Conservation (phyloP, 35 echinoderm and acorn worm species). For the Ptychodera flava region DNA sequence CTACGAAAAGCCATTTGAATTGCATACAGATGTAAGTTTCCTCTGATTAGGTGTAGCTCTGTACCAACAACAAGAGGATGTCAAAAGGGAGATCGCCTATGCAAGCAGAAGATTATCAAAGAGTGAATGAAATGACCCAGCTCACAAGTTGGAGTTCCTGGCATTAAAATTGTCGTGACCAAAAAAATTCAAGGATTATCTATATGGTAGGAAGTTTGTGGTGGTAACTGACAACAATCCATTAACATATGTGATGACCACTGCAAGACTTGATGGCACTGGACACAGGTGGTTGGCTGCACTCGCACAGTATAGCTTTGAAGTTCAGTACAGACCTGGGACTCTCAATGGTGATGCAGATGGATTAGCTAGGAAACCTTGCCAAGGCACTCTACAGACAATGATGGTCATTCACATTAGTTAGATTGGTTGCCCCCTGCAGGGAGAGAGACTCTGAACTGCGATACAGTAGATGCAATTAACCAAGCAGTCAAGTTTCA, state of each 20-base stretch:
- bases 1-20: too few species aligned
- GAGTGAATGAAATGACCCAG: conserved; percentile 19
- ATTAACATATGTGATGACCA: too few species aligned
- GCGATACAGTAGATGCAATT: too few species aligned
- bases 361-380: neutral
- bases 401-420: neutral
- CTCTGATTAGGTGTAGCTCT: conserved; percentile 48
- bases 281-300: too few species aligned
- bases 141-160: conserved; percentile 48
- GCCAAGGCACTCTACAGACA: neutral
- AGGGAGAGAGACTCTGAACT: too few species aligned
- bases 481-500: too few species aligned
- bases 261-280: too few species aligned
- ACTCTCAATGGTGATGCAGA: neutral
- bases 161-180: conserved; percentile 10
- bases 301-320: too few species aligned
- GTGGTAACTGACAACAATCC: too few species aligned
- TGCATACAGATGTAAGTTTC: too few species aligned
- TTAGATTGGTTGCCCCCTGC: too few species aligned
- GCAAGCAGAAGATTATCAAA: conserved; percentile 12
- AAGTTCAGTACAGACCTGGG: too few species aligned
- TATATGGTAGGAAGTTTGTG: conserved; percentile 4
- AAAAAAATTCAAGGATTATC: neutral
- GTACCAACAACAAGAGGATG: conserved; percentile 33
- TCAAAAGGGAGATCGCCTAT: conserved; percentile 36